phyloP scores from a whole-genome alignment of 1,140 invertebrate species.

The Mya arenaria region DNA sequence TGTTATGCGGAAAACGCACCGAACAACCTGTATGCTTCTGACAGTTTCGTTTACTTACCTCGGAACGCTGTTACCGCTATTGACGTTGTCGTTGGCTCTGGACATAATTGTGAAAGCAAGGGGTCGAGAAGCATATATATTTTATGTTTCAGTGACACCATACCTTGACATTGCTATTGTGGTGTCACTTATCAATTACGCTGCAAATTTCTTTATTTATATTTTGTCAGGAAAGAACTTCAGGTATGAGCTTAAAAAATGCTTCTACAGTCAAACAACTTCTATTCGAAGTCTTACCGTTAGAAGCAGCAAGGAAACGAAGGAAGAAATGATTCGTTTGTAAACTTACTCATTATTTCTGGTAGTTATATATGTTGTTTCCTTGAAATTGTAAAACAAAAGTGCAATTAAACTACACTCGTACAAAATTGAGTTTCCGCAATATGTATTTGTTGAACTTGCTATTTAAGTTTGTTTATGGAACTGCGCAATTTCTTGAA shows the following conservation, averaged over 20 bases:
- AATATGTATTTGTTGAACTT: no score
- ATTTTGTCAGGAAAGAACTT: constrained; percentile 73
- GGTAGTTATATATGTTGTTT: no score
- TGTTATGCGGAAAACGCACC: constrained; percentile 57
- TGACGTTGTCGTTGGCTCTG: constrained; percentile 65
- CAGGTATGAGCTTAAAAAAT: constrained; percentile 67
- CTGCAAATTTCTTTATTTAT: constrained; percentile 76
- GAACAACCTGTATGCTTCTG: constrained; percentile 76
- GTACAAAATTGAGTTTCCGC: no score
- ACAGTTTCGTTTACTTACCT: constrained; percentile 75
- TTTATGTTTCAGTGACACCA: constrained; percentile 58
- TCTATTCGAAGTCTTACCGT: constrained; percentile 37
- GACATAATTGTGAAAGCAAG: constrained; percentile 48
- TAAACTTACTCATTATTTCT: no score
- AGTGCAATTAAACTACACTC: no score
- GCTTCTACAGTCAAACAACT: constrained; percentile 55
- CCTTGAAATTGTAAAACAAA: no score
- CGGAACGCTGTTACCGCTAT: constrained; percentile 69
- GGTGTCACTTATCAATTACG: constrained; percentile 72
- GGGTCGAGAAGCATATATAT: constrained; percentile 14
- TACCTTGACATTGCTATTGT: constrained; percentile 61
- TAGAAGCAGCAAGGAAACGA: constrained; percentile 33
- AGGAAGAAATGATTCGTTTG: no score
- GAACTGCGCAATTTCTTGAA: no score
- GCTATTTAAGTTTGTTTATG: no score